These are phyloP conservation scores for Pomatostomus ruficeps DNA, from an alignment of 2,113 vertebrate species.

Conservation along the genomic window DNA sequence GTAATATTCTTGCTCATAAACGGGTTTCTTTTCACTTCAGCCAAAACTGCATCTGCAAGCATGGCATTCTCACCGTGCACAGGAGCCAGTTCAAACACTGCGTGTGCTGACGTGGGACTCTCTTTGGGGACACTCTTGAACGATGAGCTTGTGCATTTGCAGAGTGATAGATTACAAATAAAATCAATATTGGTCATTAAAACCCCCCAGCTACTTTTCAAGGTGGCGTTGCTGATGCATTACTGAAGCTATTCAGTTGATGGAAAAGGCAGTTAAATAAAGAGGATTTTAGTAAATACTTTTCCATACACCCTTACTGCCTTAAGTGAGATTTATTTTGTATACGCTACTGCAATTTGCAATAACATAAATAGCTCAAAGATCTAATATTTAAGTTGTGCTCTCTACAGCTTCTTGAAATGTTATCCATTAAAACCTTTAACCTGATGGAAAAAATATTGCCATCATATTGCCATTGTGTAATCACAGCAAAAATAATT, in stretches of 20 bases:
- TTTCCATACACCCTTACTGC: neutral
- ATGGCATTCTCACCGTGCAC: neutral
- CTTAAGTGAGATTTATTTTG: slow-evolving; percentile 49
- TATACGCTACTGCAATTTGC: neutral
- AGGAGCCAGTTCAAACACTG: neutral
- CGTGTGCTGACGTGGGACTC: neutral
- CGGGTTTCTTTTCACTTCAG: neutral
- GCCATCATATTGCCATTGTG: neutral
- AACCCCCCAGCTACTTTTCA: neutral
- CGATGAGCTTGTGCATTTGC: neutral
- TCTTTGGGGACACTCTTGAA: neutral
- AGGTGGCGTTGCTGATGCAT: neutral
- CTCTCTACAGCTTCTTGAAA: slow-evolving; percentile 11
- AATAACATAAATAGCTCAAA: slow-evolving; percentile 3
- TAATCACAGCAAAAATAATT: neutral
- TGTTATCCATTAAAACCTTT: slow-evolving; percentile 34
- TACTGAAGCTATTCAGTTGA: neutral
- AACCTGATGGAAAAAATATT: neutral
- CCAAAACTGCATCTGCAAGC: neutral
- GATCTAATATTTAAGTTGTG: neutral
- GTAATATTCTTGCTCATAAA: neutral
- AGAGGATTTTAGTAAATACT: slow-evolving; percentile 35
- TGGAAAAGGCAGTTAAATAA: slow-evolving; percentile 16
- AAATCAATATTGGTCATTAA: slow-evolving; percentile 36
- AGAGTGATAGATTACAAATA: slow-evolving; percentile 7